Conservation (phyloP, 2,113 vertebrate species). For the Lepus americanus region DNA sequence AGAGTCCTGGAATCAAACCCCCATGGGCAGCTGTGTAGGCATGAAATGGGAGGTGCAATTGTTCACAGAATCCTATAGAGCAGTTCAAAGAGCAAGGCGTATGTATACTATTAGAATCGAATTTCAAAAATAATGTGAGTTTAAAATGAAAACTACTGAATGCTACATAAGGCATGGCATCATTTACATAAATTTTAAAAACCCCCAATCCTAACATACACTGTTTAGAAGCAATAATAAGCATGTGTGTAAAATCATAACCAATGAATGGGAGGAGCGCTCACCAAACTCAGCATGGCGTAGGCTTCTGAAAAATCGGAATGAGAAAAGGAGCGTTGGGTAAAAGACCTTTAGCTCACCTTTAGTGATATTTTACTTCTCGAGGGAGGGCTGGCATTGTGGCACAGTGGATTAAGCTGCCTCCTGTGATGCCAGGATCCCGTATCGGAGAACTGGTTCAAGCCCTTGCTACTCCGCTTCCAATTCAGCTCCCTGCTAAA, state of each 20-base stretch:
- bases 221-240: neutral
- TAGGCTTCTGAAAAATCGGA: neutral
- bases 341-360: neutral
- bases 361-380: neutral
- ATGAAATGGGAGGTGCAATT: neutral
- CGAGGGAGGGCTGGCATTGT: no score
- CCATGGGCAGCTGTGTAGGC: neutral
- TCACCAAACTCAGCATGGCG: neutral
- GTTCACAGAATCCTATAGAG: neutral
- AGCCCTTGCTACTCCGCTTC: no score
- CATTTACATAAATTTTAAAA: neutral
- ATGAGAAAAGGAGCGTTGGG: neutral
- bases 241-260: neutral
- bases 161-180: neutral
- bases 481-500: neutral
- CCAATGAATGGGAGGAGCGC: neutral
- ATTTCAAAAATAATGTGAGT: neutral
- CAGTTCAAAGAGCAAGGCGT: neutral
- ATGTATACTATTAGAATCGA: neutral
- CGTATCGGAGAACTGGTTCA: no score
- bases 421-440: no score
- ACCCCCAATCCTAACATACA: neutral
- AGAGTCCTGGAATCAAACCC: neutral
- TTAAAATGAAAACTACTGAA: slow-evolving; percentile 20
- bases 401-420: no score